These are phyloP conservation scores for Patella caerulea DNA, from an alignment of 2,888 invertebrate species.

Conservation along the genomic window DNA sequence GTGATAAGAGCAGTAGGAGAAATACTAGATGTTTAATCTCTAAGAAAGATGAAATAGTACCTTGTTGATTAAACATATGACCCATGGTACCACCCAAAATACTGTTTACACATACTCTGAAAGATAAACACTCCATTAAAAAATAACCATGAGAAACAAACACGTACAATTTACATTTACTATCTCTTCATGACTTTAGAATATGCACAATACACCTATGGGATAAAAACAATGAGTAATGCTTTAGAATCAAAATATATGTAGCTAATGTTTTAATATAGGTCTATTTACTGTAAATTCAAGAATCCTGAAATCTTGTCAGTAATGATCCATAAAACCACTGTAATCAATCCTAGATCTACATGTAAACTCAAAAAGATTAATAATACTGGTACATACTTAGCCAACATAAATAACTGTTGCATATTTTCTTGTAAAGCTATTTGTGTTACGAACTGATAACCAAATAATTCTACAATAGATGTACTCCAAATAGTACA, in stretches of 20 bases:
- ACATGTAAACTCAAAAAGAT: no score
- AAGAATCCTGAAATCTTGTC: no score
- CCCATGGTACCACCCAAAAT: slow-evolving; percentile 15
- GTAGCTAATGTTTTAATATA: no score
- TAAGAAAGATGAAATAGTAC: neutral
- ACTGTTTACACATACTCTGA: slow-evolving; percentile 10
- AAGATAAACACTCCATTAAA: neutral
- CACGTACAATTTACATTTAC: no score
- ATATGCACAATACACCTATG: no score
- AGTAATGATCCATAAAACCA: no score
- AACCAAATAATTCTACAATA: slow-evolving; percentile 19
- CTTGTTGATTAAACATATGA: neutral
- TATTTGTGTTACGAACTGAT: slow-evolving; percentile 21
- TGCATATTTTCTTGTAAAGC: slow-evolving; percentile 22
- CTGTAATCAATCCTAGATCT: no score
- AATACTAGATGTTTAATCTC: neutral
- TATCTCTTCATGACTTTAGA: no score
- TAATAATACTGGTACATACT: slow-evolving; percentile 11
- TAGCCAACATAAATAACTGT: slow-evolving; percentile 20
- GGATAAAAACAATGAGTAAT: no score
- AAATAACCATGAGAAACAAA: no score
- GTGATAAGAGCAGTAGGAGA: neutral
- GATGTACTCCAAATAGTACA: neutral
- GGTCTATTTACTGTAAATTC: no score
- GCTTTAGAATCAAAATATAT: no score